A percentile compares a stretch with the other conserved stretches of the same genome.
Conservation (phyloP, 2,113 vertebrate species). For the Cichladusa arquata region DNA sequence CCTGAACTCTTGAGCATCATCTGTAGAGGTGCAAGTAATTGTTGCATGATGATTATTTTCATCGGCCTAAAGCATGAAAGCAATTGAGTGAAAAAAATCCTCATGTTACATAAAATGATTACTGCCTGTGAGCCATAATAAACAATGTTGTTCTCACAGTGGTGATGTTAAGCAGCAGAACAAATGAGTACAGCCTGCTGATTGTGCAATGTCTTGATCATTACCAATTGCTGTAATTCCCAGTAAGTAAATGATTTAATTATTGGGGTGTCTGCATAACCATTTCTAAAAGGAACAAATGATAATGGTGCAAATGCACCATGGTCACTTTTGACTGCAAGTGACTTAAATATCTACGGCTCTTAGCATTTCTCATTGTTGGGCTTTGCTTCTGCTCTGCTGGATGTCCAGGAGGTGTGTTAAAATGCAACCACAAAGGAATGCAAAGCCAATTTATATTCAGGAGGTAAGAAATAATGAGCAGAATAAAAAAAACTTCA, state of each 20-base stretch:
- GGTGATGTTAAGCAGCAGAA: slow-evolving; percentile 59
- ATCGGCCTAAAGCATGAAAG: slow-evolving; percentile 75
- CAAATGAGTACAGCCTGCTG: slow-evolving; percentile 63
- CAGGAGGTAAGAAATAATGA: neutral
- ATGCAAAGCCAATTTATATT: neutral
- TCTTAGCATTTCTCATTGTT: neutral
- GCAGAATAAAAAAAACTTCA: neutral
- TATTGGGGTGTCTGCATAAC: neutral
- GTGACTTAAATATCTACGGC: neutral
- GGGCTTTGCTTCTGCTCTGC: neutral
- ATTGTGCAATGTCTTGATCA: slow-evolving; percentile 35
- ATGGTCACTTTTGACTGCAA: neutral
- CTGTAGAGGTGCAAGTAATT: slow-evolving; percentile 66
- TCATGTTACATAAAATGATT: slow-evolving; percentile 76
- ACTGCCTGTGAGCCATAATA: slow-evolving; percentile 76
- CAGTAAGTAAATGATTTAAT: slow-evolving; percentile 44
- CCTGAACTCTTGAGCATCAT: slow-evolving; percentile 48
- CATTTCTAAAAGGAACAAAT: neutral
- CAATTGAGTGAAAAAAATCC: slow-evolving; percentile 78
- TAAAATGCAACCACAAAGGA: neutral
- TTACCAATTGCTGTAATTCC: slow-evolving; percentile 7
- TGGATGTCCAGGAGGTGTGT: neutral
- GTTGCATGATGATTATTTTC: slow-evolving; percentile 73
- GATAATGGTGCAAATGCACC: neutral
- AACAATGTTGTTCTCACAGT: slow-evolving; percentile 63